phyloP scores from a whole-genome alignment of 2,888 invertebrate genomes.

The Drosophila helvetica region DNA sequence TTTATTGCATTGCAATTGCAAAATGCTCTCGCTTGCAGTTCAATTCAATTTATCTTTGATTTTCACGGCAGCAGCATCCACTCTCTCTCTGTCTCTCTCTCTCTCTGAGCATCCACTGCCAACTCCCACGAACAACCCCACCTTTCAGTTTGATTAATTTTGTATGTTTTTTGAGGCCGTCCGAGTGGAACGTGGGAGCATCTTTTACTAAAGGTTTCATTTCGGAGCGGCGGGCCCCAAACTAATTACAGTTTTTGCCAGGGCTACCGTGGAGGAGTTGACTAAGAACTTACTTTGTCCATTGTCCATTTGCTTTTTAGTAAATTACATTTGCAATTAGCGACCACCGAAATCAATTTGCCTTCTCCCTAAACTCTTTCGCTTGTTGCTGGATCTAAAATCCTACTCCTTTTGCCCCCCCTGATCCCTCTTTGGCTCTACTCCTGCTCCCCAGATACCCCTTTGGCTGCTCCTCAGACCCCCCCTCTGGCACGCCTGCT shows the following conservation, averaged over 20 bases:
- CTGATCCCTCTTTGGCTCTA: not conserved
- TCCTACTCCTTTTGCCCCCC: not conserved
- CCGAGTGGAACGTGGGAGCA: conserved; percentile 25
- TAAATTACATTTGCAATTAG: conserved; percentile 76
- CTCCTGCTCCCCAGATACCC: too few relatives aligned
- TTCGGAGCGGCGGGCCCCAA: not conserved
- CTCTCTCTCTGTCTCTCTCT: not conserved
- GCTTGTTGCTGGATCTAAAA: conserved; percentile 23
- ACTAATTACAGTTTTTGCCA: conserved; percentile 56
- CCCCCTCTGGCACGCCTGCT: conserved; percentile 42
- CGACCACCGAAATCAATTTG: conserved; percentile 68
- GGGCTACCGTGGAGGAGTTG: not conserved
- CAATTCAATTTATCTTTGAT: conserved; percentile 78
- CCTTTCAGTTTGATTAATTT: conserved; percentile 57
- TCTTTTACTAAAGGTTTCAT: conserved; percentile 9
- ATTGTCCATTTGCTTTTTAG: conserved; percentile 42
- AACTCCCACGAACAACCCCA: not conserved
- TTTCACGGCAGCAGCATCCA: conserved; percentile 30
- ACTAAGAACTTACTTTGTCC: conserved; percentile 4
- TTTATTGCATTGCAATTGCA: conserved; percentile 68
- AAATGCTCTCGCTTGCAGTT: conserved; percentile 60
- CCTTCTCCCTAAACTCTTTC: conserved; percentile 58
- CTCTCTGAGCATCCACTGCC: conserved; percentile 4
- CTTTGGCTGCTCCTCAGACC: too few relatives aligned
- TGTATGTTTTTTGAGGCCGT: conserved; percentile 49